phyloP scores from a whole-genome alignment of 2,113 vertebrate species.

The Ivindomyrus marchei region DNA sequence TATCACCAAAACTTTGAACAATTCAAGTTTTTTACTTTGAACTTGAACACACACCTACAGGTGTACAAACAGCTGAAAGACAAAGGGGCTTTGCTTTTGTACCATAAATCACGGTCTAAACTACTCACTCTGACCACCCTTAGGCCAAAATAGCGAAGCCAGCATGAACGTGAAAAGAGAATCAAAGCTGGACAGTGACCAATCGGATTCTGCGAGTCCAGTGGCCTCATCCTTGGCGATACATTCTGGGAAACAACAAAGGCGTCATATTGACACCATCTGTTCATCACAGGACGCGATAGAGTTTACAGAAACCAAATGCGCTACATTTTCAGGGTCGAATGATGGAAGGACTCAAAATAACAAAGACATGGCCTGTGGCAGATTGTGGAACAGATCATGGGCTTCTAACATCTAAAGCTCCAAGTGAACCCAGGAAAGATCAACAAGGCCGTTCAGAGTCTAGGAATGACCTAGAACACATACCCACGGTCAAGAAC shows the following conservation, averaged over 20 bases:
- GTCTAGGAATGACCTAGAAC: not conserved
- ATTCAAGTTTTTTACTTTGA: not conserved
- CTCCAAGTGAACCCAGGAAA: not conserved
- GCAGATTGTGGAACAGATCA: not conserved
- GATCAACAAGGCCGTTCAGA: not conserved
- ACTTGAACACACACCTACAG: not conserved
- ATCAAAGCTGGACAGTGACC: not conserved
- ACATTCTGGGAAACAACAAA: not conserved
- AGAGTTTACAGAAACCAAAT: not conserved
- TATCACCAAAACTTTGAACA: not conserved
- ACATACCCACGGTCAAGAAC: not conserved
- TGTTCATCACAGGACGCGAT: not conserved
- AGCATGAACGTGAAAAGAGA: not conserved
- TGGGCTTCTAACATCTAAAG: not conserved
- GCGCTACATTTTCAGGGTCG: not conserved
- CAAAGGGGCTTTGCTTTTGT: not conserved
- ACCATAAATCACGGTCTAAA: not conserved
- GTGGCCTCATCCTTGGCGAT: not conserved
- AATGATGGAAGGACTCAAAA: not conserved
- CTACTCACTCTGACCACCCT: not conserved
- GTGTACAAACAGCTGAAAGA: not conserved
- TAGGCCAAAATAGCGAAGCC: not conserved
- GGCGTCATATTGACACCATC: not conserved
- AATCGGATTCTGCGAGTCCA: not conserved
- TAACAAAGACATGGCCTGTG: not conserved